Percentiles rank a stretch among this genome's conserved stretches.
phyloP scores from a whole-genome alignment of 2,797 vertebrate species.

The Otolemur crassicaudatus region DNA sequence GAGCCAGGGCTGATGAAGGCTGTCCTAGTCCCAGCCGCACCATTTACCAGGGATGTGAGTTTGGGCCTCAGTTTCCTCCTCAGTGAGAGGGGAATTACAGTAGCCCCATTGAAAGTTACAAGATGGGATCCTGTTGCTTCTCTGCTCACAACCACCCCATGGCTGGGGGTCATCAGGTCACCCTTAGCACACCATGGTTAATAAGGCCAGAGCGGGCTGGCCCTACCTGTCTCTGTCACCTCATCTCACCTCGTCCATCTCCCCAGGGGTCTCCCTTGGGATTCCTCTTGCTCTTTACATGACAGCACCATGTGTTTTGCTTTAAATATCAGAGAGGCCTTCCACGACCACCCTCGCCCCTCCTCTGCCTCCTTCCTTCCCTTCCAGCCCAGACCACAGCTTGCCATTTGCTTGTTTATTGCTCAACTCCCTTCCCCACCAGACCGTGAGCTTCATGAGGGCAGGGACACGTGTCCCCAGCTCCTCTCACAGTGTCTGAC shows the following conservation, averaged over 20 bases:
- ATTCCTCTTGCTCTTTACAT: not conserved
- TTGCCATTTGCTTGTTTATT: not conserved
- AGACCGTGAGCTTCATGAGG: not conserved
- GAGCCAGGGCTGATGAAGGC: not conserved
- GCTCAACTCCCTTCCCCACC: not conserved
- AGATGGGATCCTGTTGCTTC: not conserved
- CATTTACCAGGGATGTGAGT: accelerated
- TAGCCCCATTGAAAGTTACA: not conserved
- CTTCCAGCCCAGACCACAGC: not conserved
- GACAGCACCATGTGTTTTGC: no score
- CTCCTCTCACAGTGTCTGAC: not conserved
- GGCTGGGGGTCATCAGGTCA: not conserved
- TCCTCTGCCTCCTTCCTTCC: not conserved
- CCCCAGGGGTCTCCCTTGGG: accelerated
- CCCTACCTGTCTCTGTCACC: not conserved
- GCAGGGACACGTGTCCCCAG: not conserved
- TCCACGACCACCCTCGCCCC: not conserved
- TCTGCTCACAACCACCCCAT: not conserved
- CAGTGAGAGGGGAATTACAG: not conserved
- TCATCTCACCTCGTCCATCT: not conserved
- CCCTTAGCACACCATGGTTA: accelerated
- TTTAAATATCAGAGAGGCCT: not conserved
- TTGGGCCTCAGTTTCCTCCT: not conserved
- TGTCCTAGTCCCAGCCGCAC: no score
- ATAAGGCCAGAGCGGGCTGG: not conserved